Evolutionary conservation across 2,797 vertebrate genomes (phyloP), one percentile per base, ranked within the genome.

Genomic region (Threskiornis aethiopicus): DNA sequence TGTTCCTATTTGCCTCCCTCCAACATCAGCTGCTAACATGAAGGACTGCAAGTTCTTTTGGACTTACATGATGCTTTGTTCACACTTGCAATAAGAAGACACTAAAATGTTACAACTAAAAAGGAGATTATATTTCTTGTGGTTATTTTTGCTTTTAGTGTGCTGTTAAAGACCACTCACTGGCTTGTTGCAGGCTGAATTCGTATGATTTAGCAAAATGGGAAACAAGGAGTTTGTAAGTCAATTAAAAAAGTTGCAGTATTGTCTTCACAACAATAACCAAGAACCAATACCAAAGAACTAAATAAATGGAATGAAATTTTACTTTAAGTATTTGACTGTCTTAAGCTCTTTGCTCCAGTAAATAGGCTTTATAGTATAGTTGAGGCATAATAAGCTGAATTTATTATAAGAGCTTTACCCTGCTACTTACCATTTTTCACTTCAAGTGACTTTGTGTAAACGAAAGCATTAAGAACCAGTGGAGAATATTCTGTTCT

Each of bases 271-370:
- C 6, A 61, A 6, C 7, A 19, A 11, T 11, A 77, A 58, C 3
- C 4, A 61, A 10, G 0, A 59, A 15, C n/a, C 1, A 0, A 3
- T 20, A 65, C 11, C 11, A 64, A 70, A 47, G 6, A 35, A 11
- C 12, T 11, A 24, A 39, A 29, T 33, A 61, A 54, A 20, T 70
- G 42, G 8, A 59, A 57, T 31, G 4, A 37, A 77, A 47, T 79
- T 83, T 62, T 47, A 12, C 11, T 73, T 21, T 17, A 21, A 17
- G 4, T 35, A 9, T 54, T 62, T 62, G 6, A 16, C 16, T 21
- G 3, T 51, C 16, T 85, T 24, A 65, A 61, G 6, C 11, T 58
- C 10, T 59, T 52, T 39, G 16, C 12, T 58, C 3, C 58, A 44
- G 16, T 6, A 84, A 69, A 55, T 46, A 5, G 18, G 4, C 21